Conservation (phyloP, 2,888 invertebrate genomes). For the Aporophyla lueneburgensis region DNA sequence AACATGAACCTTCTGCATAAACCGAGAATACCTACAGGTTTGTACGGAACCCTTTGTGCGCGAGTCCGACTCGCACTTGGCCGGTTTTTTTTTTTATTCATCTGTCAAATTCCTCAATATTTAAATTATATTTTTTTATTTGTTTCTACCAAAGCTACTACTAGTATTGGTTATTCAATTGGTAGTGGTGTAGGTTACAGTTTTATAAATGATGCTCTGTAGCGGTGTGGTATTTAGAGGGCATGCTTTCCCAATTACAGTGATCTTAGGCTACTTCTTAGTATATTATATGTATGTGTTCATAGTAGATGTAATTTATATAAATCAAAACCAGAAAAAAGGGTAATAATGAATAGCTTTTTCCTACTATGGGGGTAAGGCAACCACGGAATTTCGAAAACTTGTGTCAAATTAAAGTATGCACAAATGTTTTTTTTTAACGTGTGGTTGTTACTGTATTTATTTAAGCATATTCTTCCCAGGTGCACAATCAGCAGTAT, state of each 20-base stretch:
- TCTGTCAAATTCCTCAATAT: not conserved
- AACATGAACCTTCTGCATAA: no score
- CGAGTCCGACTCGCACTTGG: no score
- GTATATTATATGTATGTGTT: no score
- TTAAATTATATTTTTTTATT: not conserved
- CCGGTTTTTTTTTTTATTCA: not conserved
- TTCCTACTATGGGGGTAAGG: not conserved
- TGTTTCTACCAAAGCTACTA: not conserved
- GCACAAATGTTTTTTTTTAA: no score
- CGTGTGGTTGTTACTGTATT: not conserved
- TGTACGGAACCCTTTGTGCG: no score
- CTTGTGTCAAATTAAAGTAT: not conserved
- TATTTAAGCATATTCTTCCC: not conserved
- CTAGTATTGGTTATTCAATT: not conserved
- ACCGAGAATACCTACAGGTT: no score
- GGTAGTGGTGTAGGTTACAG: not conserved
- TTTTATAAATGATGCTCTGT: no score
- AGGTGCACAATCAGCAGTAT: slow-evolving; percentile 91
- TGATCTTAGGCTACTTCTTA: not conserved
- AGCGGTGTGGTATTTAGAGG: not conserved
- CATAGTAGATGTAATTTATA: not conserved
- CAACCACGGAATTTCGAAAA: not conserved
- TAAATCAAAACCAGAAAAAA: not conserved
- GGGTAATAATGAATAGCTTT: not conserved
- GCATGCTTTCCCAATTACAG: not conserved